Evolutionary conservation across 2,797 vertebrate species (phyloP).

Genomic region (Oreortyx pictus): DNA sequence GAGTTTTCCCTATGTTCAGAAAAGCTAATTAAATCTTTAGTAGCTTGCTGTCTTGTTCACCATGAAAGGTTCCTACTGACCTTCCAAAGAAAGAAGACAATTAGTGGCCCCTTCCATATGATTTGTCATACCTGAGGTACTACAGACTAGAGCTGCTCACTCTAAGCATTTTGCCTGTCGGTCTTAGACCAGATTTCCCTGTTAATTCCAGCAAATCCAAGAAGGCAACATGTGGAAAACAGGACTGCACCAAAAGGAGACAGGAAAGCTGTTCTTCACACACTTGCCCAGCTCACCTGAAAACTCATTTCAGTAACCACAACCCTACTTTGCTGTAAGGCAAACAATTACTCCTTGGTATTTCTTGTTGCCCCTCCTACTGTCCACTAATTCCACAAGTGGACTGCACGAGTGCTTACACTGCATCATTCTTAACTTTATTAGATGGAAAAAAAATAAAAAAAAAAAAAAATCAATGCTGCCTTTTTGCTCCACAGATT

Average conservation of each 20-base stretch:
- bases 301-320: background rate
- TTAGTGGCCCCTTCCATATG: background rate
- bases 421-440: background rate
- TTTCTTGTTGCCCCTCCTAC: background rate
- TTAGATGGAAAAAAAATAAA: background rate
- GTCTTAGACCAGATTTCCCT: background rate
- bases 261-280: background rate
- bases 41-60: background rate
- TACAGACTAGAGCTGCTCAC: background rate
- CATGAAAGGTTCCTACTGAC: background rate
- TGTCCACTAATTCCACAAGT: background rate
- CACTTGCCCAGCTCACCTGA: background rate
- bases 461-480: background rate
- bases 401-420: background rate
- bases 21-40: background rate
- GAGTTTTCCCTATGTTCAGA: background rate
- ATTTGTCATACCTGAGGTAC: background rate
- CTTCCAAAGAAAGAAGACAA: background rate
- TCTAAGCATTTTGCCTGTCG: too few species aligned
- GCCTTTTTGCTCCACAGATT: background rate
- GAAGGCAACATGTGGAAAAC: background rate
- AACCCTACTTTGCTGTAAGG: background rate
- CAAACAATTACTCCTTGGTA: background rate
- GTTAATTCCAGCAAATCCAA: background rate
- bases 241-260: background rate